Base-by-base conservation (phyloP, 2,113 vertebrate genomes). In the Thinocorus orbignyianus region DNA sequence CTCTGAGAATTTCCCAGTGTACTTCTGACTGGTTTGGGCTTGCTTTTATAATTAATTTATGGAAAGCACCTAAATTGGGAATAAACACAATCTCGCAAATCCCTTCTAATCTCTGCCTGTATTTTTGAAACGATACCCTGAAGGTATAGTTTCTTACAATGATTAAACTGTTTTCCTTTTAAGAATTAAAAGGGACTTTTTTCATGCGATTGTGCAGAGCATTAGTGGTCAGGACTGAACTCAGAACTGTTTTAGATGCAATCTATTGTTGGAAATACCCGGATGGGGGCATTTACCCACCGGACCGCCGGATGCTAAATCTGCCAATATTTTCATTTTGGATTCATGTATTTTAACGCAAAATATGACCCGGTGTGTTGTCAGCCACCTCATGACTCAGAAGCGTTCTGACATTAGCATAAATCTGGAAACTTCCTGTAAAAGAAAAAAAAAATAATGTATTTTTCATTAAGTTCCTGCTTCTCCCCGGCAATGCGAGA, bases 11-110 rank as follows among this genome's bases (percentile, higher is more conserved):
- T 96, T 97, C 97, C 97, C 96, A 94, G 89, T 66, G 94, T 96
- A 83, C 90, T 88, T 86, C 64, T 77, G 86, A 73, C 97, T 93
- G 96, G 95, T 94, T 96, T 73, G 39, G 52, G 94, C 94, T 95
- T 90, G 96, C 95, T 95, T 97, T 95, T 96, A 87, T 96, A 95
- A 97, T 97, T 96, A 97, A 97, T 98, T 97, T 97, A 97, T 96
- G 97, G 96, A 98, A 97, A 98, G 97, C 70, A 35, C 97, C 84
- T 97, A 97, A 97, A 95, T 79, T 96, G 91, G 94, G 96, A 97
- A 96, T 97, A 96, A 96, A 96, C 95, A 96, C 94, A 94, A 95
- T 90, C 94, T 94, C 80, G 13, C 96, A 97, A 97, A 98, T 97
- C 97, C 97, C 70, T 30, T 86, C 94, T 95, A 96, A 98, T 97